Conservation (phyloP, 2,797 vertebrate species). For the Mormyrops attenuatus region DNA sequence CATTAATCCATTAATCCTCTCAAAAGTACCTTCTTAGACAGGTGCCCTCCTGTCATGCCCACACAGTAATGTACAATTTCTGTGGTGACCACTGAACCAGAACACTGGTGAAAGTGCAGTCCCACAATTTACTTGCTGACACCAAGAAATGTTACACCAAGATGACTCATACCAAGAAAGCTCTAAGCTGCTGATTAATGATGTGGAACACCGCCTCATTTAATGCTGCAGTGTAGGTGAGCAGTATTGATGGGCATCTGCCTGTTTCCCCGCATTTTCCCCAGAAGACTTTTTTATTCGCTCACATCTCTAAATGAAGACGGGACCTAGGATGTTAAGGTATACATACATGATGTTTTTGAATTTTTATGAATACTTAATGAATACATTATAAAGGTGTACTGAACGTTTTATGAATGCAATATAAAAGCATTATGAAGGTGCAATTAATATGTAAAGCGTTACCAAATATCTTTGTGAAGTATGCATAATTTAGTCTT, state of each 20-base stretch:
- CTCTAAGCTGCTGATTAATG: constrained; percentile 2
- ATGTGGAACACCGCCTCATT: background rate
- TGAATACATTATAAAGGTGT: too few species aligned
- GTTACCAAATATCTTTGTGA: background rate
- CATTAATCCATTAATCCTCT: background rate
- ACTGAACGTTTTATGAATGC: too few species aligned
- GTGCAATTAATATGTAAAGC: too few species aligned
- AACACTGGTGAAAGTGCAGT: background rate
- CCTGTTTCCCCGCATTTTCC: background rate
- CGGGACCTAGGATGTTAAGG: background rate
- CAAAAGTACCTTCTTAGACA: background rate
- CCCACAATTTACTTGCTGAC: background rate
- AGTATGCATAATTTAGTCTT: background rate
- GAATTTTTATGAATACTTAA: too few species aligned
- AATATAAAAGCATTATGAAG: too few species aligned
- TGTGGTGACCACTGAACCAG: background rate
- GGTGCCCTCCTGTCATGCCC: background rate
- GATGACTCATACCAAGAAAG: background rate
- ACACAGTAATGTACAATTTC: background rate
- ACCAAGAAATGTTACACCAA: background rate
- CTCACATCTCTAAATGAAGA: background rate
- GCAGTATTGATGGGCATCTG: background rate
- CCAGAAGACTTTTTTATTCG: background rate
- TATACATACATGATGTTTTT: too few species aligned
- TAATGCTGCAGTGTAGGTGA: background rate